phyloP scores from a whole-genome alignment of 1,140 invertebrate species.

The Pogonus chalceus region DNA sequence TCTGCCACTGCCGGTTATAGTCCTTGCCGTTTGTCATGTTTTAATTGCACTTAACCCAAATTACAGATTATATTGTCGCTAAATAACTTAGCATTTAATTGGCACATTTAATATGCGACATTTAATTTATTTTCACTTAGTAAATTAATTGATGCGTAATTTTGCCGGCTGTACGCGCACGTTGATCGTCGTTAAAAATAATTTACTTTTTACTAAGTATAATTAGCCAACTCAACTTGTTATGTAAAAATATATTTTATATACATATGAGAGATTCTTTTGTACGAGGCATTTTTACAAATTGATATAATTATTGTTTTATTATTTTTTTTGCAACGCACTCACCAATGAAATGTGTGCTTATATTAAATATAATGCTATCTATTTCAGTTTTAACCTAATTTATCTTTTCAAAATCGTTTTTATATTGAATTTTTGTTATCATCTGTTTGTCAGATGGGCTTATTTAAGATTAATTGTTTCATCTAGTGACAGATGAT shows the following conservation, averaged over 20 bases:
- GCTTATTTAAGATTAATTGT: background rate
- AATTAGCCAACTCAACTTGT: background rate
- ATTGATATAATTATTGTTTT: too few species aligned
- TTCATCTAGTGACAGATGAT: background rate
- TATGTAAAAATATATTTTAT: background rate
- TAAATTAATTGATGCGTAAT: background rate
- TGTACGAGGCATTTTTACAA: background rate
- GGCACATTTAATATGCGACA: background rate
- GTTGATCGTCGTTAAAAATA: background rate
- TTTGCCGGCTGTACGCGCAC: background rate
- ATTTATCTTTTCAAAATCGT: background rate
- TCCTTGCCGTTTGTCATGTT: background rate
- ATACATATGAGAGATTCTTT: background rate
- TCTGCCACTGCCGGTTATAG: background rate
- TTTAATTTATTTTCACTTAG: background rate
- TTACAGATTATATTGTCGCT: background rate
- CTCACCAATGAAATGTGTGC: background rate
- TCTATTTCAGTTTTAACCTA: background rate
- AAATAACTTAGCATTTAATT: background rate
- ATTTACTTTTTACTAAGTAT: background rate
- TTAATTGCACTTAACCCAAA: background rate
- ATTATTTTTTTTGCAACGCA: too few species aligned
- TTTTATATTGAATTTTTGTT: background rate
- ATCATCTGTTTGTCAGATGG: background rate
- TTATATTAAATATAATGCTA: background rate